Evolutionary conservation across 2,797 vertebrate genomes (phyloP), one percentile per base, ranked within the genome.

Genomic region (Tachyglossus aculeatus): DNA sequence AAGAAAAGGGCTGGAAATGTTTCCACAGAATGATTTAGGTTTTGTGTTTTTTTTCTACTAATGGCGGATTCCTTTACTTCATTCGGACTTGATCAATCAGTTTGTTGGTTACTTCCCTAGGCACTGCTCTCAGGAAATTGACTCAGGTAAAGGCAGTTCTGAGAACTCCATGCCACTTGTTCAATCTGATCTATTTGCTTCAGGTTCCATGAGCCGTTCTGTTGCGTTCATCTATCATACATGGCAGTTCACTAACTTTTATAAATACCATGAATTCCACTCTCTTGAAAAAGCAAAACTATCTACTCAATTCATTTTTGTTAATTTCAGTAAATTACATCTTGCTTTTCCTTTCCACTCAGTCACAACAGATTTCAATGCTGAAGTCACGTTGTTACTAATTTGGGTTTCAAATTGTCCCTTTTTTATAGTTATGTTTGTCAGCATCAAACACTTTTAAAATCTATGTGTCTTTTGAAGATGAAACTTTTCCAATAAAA

Each of bases 351-450:
- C 1, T 1, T 55, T 41, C 64, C 66, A 59, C 62, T 55, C 34
- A 67, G 71, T 22, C 65, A 45, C 50, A 68, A 64, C 18, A 22
- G 65, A 40, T 15, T 43, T 71, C 62, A 4, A 6, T 19, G 68
- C 60, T 48, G n/a, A 76, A 76, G 77, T 81, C 78, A 71, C 7
- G 36, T 25, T 4, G 1, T 2, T 40, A 76, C 59, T 15, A 3
- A 59, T 13, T 27, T 37, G 78, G 73, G 71, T 73, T 60, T 57
- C 3, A 67, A 64, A 43, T 76, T 74, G 73, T 71, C 82, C 8
- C 1, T 5, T 85, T 66, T 85, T 85, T 69, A 78, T 64, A 52
- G 59, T 22, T 64, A 56, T 48, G 62, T 55, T 69, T 56, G 62
- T 68, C 73, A 43, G 78, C 29, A 4, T 53, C 68, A 22, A 52